Evolutionary conservation across 2,113 vertebrate species (phyloP).

Genomic region (Cervus canadensis): DNA sequence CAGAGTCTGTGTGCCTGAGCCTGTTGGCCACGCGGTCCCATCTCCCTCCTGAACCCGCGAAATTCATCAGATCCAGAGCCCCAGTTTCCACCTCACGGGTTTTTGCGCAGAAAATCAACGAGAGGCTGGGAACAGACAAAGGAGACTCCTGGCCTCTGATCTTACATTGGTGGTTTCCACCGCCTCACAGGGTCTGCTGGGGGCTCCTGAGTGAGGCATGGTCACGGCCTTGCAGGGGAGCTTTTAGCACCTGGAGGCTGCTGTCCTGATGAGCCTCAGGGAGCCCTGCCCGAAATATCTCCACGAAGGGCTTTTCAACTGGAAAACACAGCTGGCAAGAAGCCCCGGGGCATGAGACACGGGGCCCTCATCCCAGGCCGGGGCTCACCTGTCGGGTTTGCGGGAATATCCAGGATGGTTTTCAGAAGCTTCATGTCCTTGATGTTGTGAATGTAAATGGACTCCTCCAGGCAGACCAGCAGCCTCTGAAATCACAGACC

Average conservation of each 20-base stretch:
- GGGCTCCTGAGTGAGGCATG: neutral
- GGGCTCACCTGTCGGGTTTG: constrained; percentile 87
- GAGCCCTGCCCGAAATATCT: rapidly evolving
- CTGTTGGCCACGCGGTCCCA: neutral
- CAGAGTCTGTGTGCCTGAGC: neutral
- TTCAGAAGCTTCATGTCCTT: constrained; percentile 97
- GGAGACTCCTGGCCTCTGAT: neutral
- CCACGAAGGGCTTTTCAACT: neutral
- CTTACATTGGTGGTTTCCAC: neutral
- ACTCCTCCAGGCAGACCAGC: constrained; percentile 91
- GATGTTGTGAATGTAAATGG: constrained; percentile 95
- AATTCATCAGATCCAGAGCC: neutral
- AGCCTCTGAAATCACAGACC: constrained; percentile 85
- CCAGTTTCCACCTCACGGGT: neutral
- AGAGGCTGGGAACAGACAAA: neutral
- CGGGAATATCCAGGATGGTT: constrained; percentile 91
- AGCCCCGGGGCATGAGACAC: rapidly evolving
- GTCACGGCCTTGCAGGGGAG: neutral
- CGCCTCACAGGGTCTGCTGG: neutral
- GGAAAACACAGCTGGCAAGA: neutral
- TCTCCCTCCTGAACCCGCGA: neutral
- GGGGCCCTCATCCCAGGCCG: rapidly evolving
- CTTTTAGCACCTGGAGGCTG: rapidly evolving
- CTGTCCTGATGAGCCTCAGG: neutral
- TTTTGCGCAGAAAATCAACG: neutral